Evolutionary conservation across 2,113 vertebrate genomes (phyloP).

Genomic region (Ictidomys tridecemlineatus): DNA sequence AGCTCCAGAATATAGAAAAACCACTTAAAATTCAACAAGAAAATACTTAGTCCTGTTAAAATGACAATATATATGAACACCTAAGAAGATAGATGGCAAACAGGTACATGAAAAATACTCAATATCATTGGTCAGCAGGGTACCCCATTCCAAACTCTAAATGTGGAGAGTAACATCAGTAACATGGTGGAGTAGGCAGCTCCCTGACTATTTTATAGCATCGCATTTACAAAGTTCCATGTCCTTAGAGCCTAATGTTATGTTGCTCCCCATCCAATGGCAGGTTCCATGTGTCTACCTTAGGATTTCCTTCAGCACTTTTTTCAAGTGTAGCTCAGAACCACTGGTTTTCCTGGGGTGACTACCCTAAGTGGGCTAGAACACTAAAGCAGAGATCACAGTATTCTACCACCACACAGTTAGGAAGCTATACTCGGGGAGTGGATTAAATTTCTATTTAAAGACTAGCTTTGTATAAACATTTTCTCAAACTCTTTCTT

Average conservation of each 20-base stretch:
- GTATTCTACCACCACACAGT: background rate
- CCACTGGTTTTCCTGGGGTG: background rate
- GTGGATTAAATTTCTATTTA: background rate
- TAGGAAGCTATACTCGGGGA: background rate
- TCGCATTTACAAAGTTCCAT: background rate
- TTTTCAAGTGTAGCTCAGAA: background rate
- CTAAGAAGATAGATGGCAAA: background rate
- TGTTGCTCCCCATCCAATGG: too few relatives aligned
- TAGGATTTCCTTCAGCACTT: background rate
- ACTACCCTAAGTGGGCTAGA: background rate
- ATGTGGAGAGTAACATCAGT: background rate
- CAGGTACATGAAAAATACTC: background rate
- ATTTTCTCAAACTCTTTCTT: background rate
- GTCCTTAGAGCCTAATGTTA: background rate
- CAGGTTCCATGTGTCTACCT: background rate
- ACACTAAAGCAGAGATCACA: background rate
- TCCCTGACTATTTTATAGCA: background rate
- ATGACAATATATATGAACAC: background rate
- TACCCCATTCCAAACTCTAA: background rate
- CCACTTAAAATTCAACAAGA: background rate
- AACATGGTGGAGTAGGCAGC: background rate
- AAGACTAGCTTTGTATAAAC: background rate
- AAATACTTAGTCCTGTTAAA: background rate
- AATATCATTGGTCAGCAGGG: background rate
- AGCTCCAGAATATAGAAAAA: background rate